Evolutionary conservation across 23 tunicate species (phyloP).

Genomic region (Oikopleura vanhoeffeni): DNA sequence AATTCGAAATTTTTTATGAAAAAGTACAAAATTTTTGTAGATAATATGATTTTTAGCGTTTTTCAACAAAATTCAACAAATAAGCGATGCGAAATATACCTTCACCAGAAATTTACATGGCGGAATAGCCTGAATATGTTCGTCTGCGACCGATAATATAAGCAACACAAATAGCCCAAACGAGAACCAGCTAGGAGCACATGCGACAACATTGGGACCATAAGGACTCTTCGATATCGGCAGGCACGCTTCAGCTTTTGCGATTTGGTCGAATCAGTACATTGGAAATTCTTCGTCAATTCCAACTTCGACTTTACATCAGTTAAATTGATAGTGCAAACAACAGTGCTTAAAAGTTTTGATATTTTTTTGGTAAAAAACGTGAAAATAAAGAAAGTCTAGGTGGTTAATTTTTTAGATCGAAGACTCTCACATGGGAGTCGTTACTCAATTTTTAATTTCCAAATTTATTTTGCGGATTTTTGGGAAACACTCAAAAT

Average conservation of each 20-base stretch:
- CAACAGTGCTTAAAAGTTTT: too few species aligned
- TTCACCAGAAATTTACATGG: background rate
- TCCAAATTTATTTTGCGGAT: too few species aligned
- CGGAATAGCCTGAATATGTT: background rate
- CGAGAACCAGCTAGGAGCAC: background rate
- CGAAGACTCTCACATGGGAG: too few species aligned
- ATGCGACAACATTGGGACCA: background rate
- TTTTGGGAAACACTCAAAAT: too few species aligned
- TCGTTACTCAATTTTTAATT: too few species aligned
- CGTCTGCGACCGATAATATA: background rate
- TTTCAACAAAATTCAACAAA: too few species aligned
- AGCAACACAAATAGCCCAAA: constrained; percentile 10
- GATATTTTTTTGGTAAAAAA: too few species aligned
- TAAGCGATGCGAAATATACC: too few species aligned
- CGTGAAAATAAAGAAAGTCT: too few species aligned
- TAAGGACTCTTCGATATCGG: constrained; percentile 6
- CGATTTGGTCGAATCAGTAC: background rate
- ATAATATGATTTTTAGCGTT: background rate
- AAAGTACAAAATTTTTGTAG: too few species aligned
- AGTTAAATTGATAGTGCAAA: background rate
- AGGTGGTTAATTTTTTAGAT: too few species aligned
- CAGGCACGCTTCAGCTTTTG: background rate
- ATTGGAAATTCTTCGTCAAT: background rate
- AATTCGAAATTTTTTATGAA: too few species aligned
- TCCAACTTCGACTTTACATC: background rate